phyloP scores from a whole-genome alignment of 2,113 vertebrate genomes.

The Calonectris borealis region DNA sequence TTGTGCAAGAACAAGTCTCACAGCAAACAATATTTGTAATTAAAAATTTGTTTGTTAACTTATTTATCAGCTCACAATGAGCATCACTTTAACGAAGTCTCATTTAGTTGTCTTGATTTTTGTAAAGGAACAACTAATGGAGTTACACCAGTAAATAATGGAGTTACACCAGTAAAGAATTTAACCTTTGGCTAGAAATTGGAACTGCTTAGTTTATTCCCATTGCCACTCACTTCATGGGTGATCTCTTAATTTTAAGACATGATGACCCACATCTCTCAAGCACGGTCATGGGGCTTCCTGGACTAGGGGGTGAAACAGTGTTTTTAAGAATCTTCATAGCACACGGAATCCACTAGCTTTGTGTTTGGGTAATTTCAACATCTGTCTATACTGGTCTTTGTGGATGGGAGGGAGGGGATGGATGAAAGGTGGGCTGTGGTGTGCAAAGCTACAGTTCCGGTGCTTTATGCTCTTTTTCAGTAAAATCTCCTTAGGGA shows the following conservation, averaged over 20 bases:
- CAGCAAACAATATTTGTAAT: background rate
- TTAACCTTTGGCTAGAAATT: background rate
- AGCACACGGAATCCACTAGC: background rate
- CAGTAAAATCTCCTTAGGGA: background rate
- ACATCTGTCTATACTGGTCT: background rate
- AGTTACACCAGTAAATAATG: background rate
- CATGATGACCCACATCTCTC: background rate
- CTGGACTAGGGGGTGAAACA: background rate
- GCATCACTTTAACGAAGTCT: background rate
- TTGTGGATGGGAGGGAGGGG: background rate
- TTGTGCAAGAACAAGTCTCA: background rate
- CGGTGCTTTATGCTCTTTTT: background rate
- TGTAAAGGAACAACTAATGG: background rate
- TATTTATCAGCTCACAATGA: background rate
- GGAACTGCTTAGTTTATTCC: background rate
- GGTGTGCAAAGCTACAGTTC: background rate
- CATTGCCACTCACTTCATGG: background rate
- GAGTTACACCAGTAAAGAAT: background rate
- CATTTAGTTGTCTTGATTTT: background rate
- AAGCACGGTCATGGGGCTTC: accelerated
- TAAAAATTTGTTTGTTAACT: background rate
- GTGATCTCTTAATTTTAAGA: background rate
- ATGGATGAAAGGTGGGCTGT: background rate
- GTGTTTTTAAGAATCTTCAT: background rate
- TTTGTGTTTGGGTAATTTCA: background rate